Base-by-base conservation (phyloP, 2,113 vertebrate genomes). In the Mormyrus lacerda region DNA sequence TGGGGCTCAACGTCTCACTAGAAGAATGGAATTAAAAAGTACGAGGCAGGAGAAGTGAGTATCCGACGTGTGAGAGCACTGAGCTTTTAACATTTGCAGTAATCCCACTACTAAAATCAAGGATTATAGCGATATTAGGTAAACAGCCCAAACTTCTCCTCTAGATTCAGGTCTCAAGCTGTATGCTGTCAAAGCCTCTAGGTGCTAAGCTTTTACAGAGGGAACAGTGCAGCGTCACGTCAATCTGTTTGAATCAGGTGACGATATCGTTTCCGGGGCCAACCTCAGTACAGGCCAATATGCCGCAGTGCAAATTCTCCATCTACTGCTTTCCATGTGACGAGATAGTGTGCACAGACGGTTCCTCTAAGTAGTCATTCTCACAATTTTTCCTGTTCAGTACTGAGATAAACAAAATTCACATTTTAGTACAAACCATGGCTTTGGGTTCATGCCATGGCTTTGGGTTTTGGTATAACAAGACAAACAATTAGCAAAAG, bases 71-170 rank as follows among this genome's bases (percentile, higher is more conserved):
- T 65, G 51, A 89, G 44, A 90, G 51, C n/a, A 88, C 51, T 85
- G 87, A 91, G 88, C 86, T 89, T 88, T 92, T 90, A 91, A 89
- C 65, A 53, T 91, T 90, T 89, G 61, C 58, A 42, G 55, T 90
- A 93, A 92, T 94, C 91, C 89, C 61, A 89, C 90, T 89, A 89
- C 89, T 90, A 90, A 93, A 93, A 93, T 87, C 88, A 45, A 88
- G 91, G 92, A 92, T 92, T 91, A 92, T 83, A 91, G 89, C 27
- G 53, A 51, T 86, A 87, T 92, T 90, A 65, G 76, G 89, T 86
- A 89, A 90, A 90, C 24, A 69, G 89, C 53, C n/a, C 9, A 35
- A 24, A 87, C 85, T 42, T 58, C 89, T 91, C 51, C 87, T 53
- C 88, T 76, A n/a, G 61, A 85, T 53, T 88, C 85, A 3, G 58